Evolutionary conservation across 2,888 invertebrate genomes (phyloP).

Genomic region (Thereva unica): DNA sequence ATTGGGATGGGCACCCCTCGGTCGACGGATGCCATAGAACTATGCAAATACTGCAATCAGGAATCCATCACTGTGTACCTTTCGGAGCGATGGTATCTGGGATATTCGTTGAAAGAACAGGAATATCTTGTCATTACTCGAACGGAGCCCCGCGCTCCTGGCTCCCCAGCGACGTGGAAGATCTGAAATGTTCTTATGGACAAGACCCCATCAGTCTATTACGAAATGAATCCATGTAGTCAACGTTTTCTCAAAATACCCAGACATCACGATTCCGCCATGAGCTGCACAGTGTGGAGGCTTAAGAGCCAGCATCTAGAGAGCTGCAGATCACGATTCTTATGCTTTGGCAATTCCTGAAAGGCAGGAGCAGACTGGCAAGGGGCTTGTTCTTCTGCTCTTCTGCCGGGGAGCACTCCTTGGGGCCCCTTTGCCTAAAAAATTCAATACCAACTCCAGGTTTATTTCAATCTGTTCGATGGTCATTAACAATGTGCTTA

Average conservation of each 20-base stretch:
- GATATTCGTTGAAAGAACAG: not conserved
- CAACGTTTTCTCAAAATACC: slow-evolving; percentile 1
- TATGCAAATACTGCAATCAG: not conserved
- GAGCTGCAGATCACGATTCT: not conserved
- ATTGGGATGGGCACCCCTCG: not conserved
- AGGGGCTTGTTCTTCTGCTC: too few relatives aligned
- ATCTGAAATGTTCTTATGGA: not conserved
- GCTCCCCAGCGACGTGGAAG: not conserved
- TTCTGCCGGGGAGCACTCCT: too few relatives aligned
- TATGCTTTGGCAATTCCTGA: not conserved
- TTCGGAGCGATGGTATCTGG: not conserved
- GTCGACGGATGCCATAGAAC: not conserved
- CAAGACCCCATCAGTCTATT: not conserved
- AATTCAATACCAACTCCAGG: too few relatives aligned
- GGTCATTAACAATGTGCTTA: too few relatives aligned
- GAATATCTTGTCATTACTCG: slow-evolving; percentile 1
- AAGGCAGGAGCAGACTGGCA: not conserved
- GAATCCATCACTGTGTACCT: not conserved
- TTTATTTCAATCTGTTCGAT: too few relatives aligned
- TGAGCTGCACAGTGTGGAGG: not conserved
- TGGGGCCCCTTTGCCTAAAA: too few relatives aligned
- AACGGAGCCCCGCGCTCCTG: not conserved
- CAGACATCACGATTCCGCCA: slow-evolving; percentile 9
- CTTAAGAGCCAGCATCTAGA: not conserved
- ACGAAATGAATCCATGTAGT: slow-evolving; percentile 5